A percentile compares a stretch with the other conserved stretches of the same genome.
These are phyloP conservation scores for Leptatherina wallacei DNA, from an alignment of 2,797 vertebrate species.

Conservation along the genomic window DNA sequence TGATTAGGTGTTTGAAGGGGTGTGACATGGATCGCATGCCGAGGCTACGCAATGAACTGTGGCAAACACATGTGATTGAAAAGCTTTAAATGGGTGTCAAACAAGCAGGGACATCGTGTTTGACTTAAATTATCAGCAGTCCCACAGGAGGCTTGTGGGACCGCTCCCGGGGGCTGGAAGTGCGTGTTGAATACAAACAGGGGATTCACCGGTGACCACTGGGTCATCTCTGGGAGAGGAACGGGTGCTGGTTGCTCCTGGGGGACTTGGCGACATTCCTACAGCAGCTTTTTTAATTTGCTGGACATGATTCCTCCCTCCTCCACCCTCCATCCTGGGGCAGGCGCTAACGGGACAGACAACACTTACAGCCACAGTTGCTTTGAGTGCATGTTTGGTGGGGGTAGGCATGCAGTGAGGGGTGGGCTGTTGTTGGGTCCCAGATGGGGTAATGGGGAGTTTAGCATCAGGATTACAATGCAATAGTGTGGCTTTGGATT, in stretches of 20 bases:
- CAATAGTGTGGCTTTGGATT: slow-evolving; percentile 91
- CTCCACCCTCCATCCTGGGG: slow-evolving; percentile 11
- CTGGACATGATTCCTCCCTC: slow-evolving; percentile 58
- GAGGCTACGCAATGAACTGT: slow-evolving; percentile 65
- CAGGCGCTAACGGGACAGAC: slow-evolving; percentile 63
- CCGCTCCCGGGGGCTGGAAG: slow-evolving; percentile 67
- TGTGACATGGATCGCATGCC: slow-evolving; percentile 57
- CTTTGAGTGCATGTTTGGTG: slow-evolving; percentile 39
- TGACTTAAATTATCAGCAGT: slow-evolving; percentile 82
- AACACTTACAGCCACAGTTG: slow-evolving; percentile 59
- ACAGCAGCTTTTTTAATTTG: slow-evolving; percentile 74
- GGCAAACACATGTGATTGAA: slow-evolving; percentile 80
- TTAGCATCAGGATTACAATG: slow-evolving; percentile 98
- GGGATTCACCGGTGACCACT: slow-evolving; percentile 76
- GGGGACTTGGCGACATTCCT: slow-evolving; percentile 76
- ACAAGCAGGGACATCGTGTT: slow-evolving; percentile 80
- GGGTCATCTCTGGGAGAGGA: slow-evolving; percentile 68
- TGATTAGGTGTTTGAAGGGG: slow-evolving; percentile 69
- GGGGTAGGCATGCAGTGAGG: slow-evolving; percentile 36
- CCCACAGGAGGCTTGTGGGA: slow-evolving; percentile 70
- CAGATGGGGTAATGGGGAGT: slow-evolving; percentile 95
- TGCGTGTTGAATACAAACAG: slow-evolving; percentile 78
- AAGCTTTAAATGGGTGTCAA: slow-evolving; percentile 81
- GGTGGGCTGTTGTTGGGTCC: slow-evolving; percentile 77
- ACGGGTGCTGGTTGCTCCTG: slow-evolving; percentile 53